Base-by-base conservation (phyloP, 2,888 invertebrate species). In the Eledona agricola region DNA sequence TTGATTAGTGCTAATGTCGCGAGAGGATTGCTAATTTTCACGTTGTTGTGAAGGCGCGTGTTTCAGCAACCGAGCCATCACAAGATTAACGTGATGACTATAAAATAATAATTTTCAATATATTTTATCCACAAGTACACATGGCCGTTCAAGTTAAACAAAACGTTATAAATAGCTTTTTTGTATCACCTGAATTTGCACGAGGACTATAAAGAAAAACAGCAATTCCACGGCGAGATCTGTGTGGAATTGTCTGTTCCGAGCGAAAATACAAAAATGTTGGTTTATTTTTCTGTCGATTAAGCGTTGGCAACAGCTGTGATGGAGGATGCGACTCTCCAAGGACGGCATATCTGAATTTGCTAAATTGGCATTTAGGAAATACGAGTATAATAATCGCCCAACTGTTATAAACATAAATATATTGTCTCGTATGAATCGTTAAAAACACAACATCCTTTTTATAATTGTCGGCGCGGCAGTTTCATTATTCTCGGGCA, bases 41-140 rank as follows among this genome's bases (percentile, higher is more conserved):
- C 35, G 11, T 15, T 15, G 16, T 35, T 22, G 7, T 35, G 25
- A 25, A 38, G 37, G n/a, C n/a, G n/a, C n/a, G n/a, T n/a, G n/a
- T n/a, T n/a, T n/a, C 25, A 38, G 16, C 15, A 13, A 38, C 23
- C 25, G 26, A 38, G 26, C 6, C 16, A 7, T 11, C 19, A 9
- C 12, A 10, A 5, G 23, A 25, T 15, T 38, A 38, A 38, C 37
- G 37, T 38, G 37, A 25, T 23, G 37, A 3, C 15, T 13, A 38
- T 38, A 25, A 38, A 35, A 35, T 35, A n/a, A 12, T 35, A 35
- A 38, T 38, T 38, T 38, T 25, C 13, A 4, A 25, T 3, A 23
- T 38, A 38, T 38, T 38, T 38, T 38, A 38, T 12, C 25, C 9
- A 38, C 37, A 38, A 38, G 23, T 38, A 38, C 25, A 38, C 37